phyloP scores from a whole-genome alignment of 2,797 vertebrate species.

The Chrysocyon brachyurus region DNA sequence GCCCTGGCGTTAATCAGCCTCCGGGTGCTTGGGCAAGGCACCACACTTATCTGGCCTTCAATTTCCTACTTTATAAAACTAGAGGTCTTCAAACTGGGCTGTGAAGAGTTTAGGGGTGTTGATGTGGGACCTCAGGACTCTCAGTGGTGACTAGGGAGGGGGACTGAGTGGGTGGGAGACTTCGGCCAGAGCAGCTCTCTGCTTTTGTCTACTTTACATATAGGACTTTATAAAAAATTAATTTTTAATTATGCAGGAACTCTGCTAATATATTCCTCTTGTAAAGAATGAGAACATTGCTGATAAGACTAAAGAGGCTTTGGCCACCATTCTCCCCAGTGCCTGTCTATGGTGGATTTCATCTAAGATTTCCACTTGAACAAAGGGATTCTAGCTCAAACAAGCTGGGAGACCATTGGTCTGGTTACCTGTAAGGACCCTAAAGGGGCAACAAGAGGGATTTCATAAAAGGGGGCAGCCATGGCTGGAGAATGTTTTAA shows the following conservation, averaged over 20 bases:
- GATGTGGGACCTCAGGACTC: neutral
- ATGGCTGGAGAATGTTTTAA: neutral
- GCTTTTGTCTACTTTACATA: slow-evolving; percentile 40
- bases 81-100: neutral
- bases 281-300: neutral
- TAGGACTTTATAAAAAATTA: slow-evolving; percentile 2
- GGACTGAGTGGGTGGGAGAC: neutral
- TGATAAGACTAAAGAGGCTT: neutral
- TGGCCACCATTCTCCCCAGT: neutral
- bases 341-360: neutral
- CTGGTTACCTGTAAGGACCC: neutral
- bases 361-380: slow-evolving; percentile 35
- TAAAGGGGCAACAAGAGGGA: neutral
- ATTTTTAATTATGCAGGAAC: slow-evolving; percentile 27
- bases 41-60: neutral
- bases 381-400: neutral
- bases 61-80: neutral
- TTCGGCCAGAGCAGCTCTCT: neutral
- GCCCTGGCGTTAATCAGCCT: neutral
- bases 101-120: neutral
- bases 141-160: neutral
- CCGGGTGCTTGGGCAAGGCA: neutral
- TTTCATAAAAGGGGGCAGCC: neutral
- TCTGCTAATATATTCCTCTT: neutral
- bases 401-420: neutral